Base-by-base conservation (phyloP, 2,113 vertebrate genomes). In the Orthonyx spaldingii region DNA sequence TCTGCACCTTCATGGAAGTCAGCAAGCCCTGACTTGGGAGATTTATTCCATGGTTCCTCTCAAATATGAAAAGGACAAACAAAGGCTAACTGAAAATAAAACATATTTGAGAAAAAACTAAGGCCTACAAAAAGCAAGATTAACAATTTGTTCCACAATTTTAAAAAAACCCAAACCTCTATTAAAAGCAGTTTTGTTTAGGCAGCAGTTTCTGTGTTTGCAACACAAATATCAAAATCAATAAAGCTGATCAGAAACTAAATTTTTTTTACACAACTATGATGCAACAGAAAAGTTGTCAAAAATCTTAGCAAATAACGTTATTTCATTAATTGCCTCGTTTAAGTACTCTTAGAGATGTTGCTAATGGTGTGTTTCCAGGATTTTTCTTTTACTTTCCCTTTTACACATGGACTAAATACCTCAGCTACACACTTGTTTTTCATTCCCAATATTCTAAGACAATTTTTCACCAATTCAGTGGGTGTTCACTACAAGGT, bases 381-480 rank as follows among this genome's bases (percentile, higher is more conserved):
- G 7, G 35, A 74, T 42, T 87, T 78, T 78, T 61, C 39, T 63
- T 92, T 57, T 61, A 53, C 32, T 87, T 72, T 84, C 50, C 83
- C 37, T 72, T 70, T 42, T 56, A 63, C 6, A 6, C 26, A 37
- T 2, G 17, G 57, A 70, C 9, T 32, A 69, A 80, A 84, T 26
- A 50, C 13, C 41, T 42, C 24, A 65, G 23, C 22, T 66, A 57
- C 23, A 60, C 8, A n/a, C 8, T 41, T 53, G 11, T 10, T 88
- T 74, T 46, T 59, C 46, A 86, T 50, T 84, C 24, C 26, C 16
- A 55, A 9, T 32, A 71, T 44, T 64, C 22, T 78, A 84, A 52
- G 60, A 84, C 63, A 89, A 39, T 41, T 88, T 90, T 87, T 94
- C 46, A 74, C 28, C 56, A 52, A 72, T 35, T 80, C 82, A 76